Base-by-base conservation (phyloP, 2,113 vertebrate species). In the Triplophysa tibetana region DNA sequence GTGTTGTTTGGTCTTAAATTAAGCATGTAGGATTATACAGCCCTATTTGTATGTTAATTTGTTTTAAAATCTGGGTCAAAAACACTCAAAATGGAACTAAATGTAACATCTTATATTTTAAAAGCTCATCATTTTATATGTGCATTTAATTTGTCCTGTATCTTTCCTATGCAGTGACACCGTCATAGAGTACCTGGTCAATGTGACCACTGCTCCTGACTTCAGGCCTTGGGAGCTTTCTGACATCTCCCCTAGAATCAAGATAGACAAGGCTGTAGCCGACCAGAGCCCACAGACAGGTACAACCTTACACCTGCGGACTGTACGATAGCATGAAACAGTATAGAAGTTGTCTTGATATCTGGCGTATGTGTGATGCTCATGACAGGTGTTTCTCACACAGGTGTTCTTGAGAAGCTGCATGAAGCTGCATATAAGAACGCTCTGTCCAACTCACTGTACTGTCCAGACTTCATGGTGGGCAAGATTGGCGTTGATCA, bases 161-260 rank as follows among this genome's bases (percentile, higher is more conserved):
- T 56, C 8, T 63, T 63, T 14, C 3, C 12, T 60, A 8, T 72
- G 38, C 82, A 99, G 97, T 73, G 95, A 95, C 38, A 92, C 90
- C 0, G 88, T 97, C 61, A 91, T 97, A 93, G 97, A 96, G 83
- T 94, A 93, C 91, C 90, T 99, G 77, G 92, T 95, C 75, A 94
- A 95, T n/a, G 95, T 98, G 83, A 95, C 94, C 60, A 93, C 95
- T n/a, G 93, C 93, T 54, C 94, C 95, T 38, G 97, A 98, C 83
- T 98, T 99, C 86, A 92, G 96, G 43, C 91, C 84, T 0, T 98
- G 97, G 97, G 97, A 98, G 88, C 92, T 99, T 13, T 50, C 86
- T 4, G 93, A 91, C 1, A 88, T 96, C 85, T 92, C 90, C 9
- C 29, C 94, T 66, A 92, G 86, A 83, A 65, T 98, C 66, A 94